phyloP scores from a whole-genome alignment of 2,797 vertebrate genomes.

The Platyrinchus mystaceus region DNA sequence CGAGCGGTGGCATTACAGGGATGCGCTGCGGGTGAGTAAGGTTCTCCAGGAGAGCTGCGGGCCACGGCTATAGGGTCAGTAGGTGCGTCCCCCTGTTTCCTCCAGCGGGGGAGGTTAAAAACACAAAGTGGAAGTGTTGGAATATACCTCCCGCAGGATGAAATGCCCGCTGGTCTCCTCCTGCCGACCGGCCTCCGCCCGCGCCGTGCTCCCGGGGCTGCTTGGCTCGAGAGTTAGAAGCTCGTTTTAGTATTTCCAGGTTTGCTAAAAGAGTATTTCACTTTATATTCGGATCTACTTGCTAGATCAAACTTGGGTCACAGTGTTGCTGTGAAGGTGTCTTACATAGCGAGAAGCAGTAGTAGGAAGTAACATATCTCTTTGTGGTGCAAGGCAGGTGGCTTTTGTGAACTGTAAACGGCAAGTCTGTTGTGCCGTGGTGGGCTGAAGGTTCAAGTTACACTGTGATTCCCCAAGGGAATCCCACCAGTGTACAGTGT shows the following conservation, averaged over 20 bases:
- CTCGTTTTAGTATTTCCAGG: neutral
- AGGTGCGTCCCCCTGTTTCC: neutral
- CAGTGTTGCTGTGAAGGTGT: neutral
- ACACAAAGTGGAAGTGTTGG: accelerated
- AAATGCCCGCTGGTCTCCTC: neutral
- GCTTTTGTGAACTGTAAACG: neutral
- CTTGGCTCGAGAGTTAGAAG: neutral
- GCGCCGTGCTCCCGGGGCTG: neutral
- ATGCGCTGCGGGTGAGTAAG: accelerated
- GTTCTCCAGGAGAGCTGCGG: neutral
- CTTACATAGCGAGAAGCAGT: neutral
- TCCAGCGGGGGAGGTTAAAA: neutral
- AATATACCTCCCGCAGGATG: neutral
- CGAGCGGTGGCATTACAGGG: accelerated
- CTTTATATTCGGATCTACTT: neutral
- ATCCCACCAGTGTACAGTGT: neutral
- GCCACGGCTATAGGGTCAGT: accelerated
- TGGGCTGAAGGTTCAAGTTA: neutral
- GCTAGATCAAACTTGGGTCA: neutral
- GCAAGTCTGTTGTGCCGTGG: neutral
- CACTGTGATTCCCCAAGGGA: neutral
- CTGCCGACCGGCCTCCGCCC: neutral
- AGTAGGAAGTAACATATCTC: neutral
- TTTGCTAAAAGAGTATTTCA: neutral
- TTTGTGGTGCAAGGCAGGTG: neutral